These are phyloP conservation scores for Lysandra coridon DNA, from an alignment of 2,888 invertebrate species.

Conservation along the genomic window DNA sequence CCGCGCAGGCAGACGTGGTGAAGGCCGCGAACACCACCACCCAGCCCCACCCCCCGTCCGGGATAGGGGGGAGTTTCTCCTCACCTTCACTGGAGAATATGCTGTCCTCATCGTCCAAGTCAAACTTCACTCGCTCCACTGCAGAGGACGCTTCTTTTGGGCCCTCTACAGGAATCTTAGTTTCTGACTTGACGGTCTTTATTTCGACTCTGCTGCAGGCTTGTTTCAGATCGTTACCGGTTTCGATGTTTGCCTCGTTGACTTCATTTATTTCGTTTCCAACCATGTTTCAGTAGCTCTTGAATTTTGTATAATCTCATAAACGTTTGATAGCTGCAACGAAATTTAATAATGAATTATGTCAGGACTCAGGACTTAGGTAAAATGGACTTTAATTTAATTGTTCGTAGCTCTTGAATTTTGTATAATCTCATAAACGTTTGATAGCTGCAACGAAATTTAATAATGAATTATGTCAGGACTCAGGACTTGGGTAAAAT, in stretches of 20 bases:
- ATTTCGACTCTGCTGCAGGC: slow-evolving; percentile 57
- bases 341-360: slow-evolving; percentile 4
- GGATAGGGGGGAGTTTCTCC: slow-evolving; percentile 80
- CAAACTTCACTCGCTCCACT: slow-evolving; percentile 67
- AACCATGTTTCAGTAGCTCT: slow-evolving; percentile 38
- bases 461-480: background rate
- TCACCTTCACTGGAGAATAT: slow-evolving; percentile 62
- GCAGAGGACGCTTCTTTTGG: slow-evolving; percentile 49
- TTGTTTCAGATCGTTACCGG: slow-evolving; percentile 44
- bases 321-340: slow-evolving; percentile 36
- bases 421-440: slow-evolving; percentile 35
- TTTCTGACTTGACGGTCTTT: slow-evolving; percentile 63
- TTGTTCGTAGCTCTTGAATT: background rate
- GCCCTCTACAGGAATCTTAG: slow-evolving; percentile 12
- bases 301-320: slow-evolving; percentile 34
- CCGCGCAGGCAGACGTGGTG: slow-evolving; percentile 92
- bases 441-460: slow-evolving; percentile 36
- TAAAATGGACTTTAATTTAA: too few species aligned
- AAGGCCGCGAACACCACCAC: slow-evolving; percentile 92
- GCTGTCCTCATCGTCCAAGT: slow-evolving; percentile 70
- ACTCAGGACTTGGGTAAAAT: background rate
- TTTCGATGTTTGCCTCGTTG: slow-evolving; percentile 38
- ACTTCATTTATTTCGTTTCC: slow-evolving; percentile 40
- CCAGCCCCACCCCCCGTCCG: slow-evolving; percentile 95
- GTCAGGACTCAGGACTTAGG: background rate